A percentile compares a stretch with the other conserved stretches of the same genome.
phyloP scores from a whole-genome alignment of 2,113 vertebrate species.

The Cyanocitta stelleri region DNA sequence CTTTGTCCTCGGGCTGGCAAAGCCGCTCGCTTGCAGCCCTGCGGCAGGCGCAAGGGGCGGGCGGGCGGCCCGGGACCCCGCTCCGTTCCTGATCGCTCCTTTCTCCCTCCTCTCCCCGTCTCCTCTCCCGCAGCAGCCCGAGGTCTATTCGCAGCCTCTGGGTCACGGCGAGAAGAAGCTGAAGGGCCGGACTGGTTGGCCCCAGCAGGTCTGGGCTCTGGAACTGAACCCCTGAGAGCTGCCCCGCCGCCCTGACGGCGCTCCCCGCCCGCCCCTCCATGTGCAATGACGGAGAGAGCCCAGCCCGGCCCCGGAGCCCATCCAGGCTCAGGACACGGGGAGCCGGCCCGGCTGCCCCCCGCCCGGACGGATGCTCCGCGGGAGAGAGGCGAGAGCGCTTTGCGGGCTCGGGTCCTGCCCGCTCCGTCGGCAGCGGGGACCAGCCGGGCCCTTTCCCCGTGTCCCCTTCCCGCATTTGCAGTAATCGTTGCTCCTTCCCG shows the following conservation, averaged over 20 bases:
- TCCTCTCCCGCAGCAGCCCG: conserved; percentile 68
- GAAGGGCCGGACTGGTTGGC: conserved; percentile 94
- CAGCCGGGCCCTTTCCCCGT: neutral
- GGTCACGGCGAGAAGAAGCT: conserved; percentile 85
- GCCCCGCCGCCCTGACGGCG: neutral
- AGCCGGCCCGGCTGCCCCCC: neutral
- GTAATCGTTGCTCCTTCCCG: neutral
- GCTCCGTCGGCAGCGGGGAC: neutral
- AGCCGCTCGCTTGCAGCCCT: neutral
- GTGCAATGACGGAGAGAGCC: conserved; percentile 39
- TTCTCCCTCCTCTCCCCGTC: neutral
- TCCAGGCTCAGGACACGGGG: neutral
- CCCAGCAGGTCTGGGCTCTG: conserved; percentile 98
- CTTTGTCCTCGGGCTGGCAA: neutral
- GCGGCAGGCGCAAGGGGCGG: neutral
- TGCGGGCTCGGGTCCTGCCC: neutral
- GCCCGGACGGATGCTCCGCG: neutral
- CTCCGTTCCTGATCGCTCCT: neutral
- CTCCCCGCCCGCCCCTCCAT: neutral
- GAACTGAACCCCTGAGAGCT: conserved; percentile 88
- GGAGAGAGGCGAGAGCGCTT: neutral
- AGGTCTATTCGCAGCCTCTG: conserved; percentile 76
- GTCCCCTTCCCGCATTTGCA: neutral
- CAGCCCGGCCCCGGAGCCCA: neutral
- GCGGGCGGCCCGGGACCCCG: neutral